Evolutionary conservation across 2,797 vertebrate species (phyloP).

Genomic region (Heliangelus exortis): DNA sequence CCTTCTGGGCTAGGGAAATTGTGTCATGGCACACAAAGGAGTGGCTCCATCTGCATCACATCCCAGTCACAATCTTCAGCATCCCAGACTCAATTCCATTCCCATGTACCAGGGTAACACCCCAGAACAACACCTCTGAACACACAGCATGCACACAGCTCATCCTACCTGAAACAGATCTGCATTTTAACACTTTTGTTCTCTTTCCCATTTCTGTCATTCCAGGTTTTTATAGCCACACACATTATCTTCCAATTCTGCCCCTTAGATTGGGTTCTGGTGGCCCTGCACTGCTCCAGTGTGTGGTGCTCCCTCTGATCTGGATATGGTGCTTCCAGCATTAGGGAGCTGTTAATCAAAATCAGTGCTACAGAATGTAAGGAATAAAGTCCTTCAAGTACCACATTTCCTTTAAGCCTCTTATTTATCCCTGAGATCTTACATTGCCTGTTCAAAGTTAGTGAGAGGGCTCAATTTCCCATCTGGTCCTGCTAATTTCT

Average conservation of each 20-base stretch:
- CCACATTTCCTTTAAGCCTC: not conserved
- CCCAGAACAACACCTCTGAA: not conserved
- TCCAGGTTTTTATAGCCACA: not conserved
- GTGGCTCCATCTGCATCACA: not conserved
- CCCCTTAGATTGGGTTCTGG: not conserved
- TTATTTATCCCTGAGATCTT: not conserved
- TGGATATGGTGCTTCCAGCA: not conserved
- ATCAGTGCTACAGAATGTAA: not conserved
- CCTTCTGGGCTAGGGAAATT: not conserved
- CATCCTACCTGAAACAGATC: not conserved
- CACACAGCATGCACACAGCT: not conserved
- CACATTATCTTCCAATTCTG: not conserved
- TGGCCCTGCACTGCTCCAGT: not conserved
- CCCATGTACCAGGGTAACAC: not conserved
- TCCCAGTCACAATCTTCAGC: not conserved
- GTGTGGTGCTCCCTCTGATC: not conserved
- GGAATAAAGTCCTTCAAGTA: not conserved
- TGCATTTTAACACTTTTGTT: not conserved
- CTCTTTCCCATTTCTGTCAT: not conserved
- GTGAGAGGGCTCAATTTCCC: not conserved
- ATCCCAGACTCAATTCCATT: not conserved
- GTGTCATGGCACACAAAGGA: not conserved
- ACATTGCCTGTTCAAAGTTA: not conserved
- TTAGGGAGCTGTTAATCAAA: not conserved
- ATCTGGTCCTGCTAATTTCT: not conserved